phyloP scores from a whole-genome alignment of 2,797 vertebrate species.

The Urocyon cinereoargenteus region DNA sequence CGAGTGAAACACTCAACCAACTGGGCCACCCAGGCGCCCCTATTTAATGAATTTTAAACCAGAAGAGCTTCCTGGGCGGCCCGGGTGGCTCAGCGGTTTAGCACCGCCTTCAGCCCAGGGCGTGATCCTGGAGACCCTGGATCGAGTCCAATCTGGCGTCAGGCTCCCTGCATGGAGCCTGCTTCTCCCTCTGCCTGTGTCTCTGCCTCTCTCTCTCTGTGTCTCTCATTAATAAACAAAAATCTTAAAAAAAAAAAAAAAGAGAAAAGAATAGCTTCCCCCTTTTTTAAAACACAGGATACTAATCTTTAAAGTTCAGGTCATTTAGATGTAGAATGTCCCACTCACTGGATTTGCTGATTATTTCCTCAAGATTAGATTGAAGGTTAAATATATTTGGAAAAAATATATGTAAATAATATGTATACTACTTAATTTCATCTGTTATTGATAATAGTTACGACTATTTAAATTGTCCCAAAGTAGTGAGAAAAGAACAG shows the following conservation, averaged over 20 bases:
- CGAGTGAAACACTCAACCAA: no score
- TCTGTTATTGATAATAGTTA: background rate
- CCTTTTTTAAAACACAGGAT: background rate
- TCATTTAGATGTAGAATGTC: background rate
- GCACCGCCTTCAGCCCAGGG: no score
- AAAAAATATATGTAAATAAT: slow-evolving; percentile 24
- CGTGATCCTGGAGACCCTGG: no score
- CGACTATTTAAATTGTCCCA: background rate
- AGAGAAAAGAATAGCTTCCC: no score
- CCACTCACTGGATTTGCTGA: background rate
- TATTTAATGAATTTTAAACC: slow-evolving; percentile 17
- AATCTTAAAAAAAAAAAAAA: no score
- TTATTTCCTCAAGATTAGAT: slow-evolving; percentile 46
- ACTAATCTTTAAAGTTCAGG: background rate
- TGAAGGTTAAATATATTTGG: slow-evolving; percentile 47
- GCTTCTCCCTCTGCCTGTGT: no score
- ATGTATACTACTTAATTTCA: background rate
- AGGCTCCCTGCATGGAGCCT: no score
- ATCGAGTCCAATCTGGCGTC: no score
- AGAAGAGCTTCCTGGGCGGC: no score
- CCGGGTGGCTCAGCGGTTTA: no score
- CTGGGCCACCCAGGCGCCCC: background rate
- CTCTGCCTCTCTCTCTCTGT: no score
- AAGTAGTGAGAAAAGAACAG: slow-evolving; percentile 33
- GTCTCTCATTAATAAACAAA: no score